Base-by-base conservation (phyloP, 2,888 invertebrate species). In the Lamellibrachia satsuma region DNA sequence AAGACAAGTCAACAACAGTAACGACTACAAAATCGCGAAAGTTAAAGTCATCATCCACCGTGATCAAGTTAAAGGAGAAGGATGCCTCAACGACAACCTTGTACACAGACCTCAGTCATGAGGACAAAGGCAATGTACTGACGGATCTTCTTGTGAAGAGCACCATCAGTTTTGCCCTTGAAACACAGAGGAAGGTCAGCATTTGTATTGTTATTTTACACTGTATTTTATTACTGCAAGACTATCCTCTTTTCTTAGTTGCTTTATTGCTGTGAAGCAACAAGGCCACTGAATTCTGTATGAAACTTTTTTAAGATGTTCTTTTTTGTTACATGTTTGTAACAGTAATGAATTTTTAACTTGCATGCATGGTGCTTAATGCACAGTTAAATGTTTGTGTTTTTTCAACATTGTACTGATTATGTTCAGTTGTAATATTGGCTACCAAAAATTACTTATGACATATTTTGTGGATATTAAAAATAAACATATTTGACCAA, bases 141-240 rank as follows among this genome's bases (percentile, higher is more conserved):
- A 96, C 96, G 6, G 96, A 96, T 93, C 94, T 96, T 52, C 95
- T 96, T 52, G 96, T 96, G 55, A 96, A 96, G 94, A 95, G 96
- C 94, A 96, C 96, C 92, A 95, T 96, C 52, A 96, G 95, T 94
- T 95, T 96, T 93, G 96, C 96, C 52, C 94, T 96, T 93, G 95
- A 95, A 92, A 96, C 95, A 93, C 96, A 96, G 94, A 92, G 92
- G 57, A 95, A 96, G 95, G 96, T 96, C 92, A 91, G 93, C 92
- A n/a, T 3, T 39, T 39, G 39, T 39, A 39, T 39, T 39, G 27
- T 22, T 92, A 90, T 92, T 75, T 22, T 75, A n/a, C n/a, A 75
- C 15, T 22, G n/a, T 75, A 75, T 75, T 22, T 75, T 75, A 22
- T 75, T 22, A 75, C 75, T 75, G 75, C 6, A 4, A 75, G n/a